Conservation (phyloP, 2,888 invertebrate genomes). For the Metopia argyrocephala region DNA sequence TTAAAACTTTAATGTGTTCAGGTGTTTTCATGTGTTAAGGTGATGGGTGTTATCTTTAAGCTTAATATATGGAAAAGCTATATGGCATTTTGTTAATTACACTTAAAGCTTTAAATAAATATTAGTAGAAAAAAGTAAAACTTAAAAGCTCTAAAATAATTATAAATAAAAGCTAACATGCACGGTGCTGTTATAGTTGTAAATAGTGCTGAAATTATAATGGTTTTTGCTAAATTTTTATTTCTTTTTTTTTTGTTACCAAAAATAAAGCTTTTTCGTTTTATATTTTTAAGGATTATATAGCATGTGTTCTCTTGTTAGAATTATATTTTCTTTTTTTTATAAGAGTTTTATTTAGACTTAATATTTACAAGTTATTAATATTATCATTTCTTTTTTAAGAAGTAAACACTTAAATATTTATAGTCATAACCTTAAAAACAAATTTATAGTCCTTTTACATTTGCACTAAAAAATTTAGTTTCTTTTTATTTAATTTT, state of each 20-base stretch:
- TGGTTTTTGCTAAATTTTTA: slow-evolving; percentile 6
- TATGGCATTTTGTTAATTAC: slow-evolving; percentile 6
- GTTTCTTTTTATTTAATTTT: background rate
- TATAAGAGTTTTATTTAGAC: slow-evolving; percentile 9
- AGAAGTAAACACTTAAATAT: slow-evolving; percentile 45
- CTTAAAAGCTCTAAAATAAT: slow-evolving; percentile 13
- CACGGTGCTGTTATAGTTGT: slow-evolving; percentile 20
- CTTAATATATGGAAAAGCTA: slow-evolving; percentile 20
- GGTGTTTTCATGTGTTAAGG: background rate
- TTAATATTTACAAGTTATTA: slow-evolving; percentile 39
- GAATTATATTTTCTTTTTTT: slow-evolving; percentile 7
- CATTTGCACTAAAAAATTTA: background rate
- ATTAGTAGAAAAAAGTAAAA: slow-evolving; percentile 2
- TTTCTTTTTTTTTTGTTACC: slow-evolving; percentile 6
- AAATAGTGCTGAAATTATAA: background rate
- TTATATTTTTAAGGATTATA: slow-evolving; percentile 16
- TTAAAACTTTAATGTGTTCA: background rate
- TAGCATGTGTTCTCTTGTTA: slow-evolving; percentile 65
- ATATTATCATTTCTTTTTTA: background rate
- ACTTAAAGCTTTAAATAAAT: slow-evolving; percentile 37
- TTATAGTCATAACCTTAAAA: slow-evolving; percentile 30
- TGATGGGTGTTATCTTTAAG: background rate
- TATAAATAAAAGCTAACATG: slow-evolving; percentile 50
- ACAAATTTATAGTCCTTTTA: slow-evolving; percentile 32
- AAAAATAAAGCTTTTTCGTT: slow-evolving; percentile 33